These are phyloP conservation scores for Acronicta psi DNA, from an alignment of 2,888 invertebrate genomes.

Conservation along the genomic window DNA sequence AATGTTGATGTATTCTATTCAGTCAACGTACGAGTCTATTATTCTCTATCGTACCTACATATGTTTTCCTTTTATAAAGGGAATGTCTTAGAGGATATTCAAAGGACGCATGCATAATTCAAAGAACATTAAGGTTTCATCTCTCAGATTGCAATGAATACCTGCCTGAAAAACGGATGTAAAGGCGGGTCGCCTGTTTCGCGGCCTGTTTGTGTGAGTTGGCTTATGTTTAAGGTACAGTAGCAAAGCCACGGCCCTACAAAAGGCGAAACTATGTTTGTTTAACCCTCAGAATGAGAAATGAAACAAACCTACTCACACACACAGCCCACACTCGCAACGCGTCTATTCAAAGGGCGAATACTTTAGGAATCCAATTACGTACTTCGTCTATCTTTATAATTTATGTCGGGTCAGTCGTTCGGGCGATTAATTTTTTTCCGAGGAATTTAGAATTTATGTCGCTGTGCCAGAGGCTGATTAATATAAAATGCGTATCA, in stretches of 20 bases:
- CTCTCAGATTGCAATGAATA: slow-evolving; percentile 57
- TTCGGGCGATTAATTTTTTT: slow-evolving; percentile 51
- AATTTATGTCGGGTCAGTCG: slow-evolving; percentile 42
- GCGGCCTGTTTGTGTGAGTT: slow-evolving; percentile 15
- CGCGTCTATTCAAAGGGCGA: slow-evolving; percentile 29
- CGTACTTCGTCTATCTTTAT: slow-evolving; percentile 42
- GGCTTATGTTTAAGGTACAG: slow-evolving; percentile 26
- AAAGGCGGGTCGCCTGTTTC: slow-evolving; percentile 22
- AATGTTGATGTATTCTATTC: slow-evolving; percentile 44
- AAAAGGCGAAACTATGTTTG: slow-evolving; percentile 56
- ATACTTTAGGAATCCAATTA: slow-evolving; percentile 51
- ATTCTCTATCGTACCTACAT: slow-evolving; percentile 42
- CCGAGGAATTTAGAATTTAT: slow-evolving; percentile 45
- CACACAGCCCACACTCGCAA: slow-evolving; percentile 11
- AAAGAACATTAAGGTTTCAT: slow-evolving; percentile 59
- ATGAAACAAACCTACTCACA: slow-evolving; percentile 45
- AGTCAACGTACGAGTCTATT: slow-evolving; percentile 34
- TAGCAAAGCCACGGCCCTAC: slow-evolving; percentile 36
- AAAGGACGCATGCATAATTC: slow-evolving; percentile 61
- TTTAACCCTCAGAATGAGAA: slow-evolving; percentile 50
- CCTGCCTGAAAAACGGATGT: slow-evolving; percentile 51
- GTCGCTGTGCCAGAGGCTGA: slow-evolving; percentile 34
- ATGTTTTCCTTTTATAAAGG: slow-evolving; percentile 44
- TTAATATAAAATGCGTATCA: slow-evolving; percentile 21
- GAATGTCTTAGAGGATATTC: slow-evolving; percentile 52